These are phyloP conservation scores for Sinhomidia bicolor DNA, from an alignment of 2,888 invertebrate genomes.

Conservation along the genomic window DNA sequence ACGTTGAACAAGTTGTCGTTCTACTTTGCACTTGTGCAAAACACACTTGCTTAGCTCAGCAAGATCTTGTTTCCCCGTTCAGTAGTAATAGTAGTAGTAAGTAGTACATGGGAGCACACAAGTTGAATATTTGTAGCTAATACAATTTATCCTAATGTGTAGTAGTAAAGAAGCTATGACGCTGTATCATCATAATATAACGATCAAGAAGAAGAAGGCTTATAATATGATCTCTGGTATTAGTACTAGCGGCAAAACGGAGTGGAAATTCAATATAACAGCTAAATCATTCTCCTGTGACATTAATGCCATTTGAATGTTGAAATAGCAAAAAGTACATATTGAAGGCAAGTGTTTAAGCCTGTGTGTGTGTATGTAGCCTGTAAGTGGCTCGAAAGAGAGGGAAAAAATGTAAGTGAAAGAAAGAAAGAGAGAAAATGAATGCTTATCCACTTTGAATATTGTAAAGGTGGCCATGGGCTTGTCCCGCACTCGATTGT, in stretches of 20 bases:
- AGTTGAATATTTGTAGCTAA: background rate
- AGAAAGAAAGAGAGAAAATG: conserved; percentile 10
- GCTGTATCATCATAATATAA: background rate
- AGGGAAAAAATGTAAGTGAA: background rate
- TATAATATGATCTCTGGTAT: background rate
- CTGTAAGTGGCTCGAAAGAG: too few species aligned
- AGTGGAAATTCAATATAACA: background rate
- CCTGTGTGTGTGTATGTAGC: too few species aligned
- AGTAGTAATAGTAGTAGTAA: too few species aligned
- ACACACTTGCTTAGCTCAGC: background rate
- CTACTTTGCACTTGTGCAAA: too few species aligned
- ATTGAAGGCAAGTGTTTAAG: too few species aligned
- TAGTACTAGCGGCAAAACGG: background rate
- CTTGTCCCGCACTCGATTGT: conserved; percentile 81
- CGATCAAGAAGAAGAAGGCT: background rate
- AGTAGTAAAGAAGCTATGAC: background rate
- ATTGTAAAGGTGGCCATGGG: conserved; percentile 82
- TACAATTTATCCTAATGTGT: background rate
- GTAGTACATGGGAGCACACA: too few species aligned
- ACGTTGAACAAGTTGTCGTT: too few species aligned
- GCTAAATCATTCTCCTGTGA: background rate
- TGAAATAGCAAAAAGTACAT: background rate
- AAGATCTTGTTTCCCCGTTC: background rate
- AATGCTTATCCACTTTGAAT: conserved; percentile 81
- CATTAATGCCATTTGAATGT: background rate